Evolutionary conservation across 2,888 invertebrate species (phyloP).

Genomic region (Clivina fossor): DNA sequence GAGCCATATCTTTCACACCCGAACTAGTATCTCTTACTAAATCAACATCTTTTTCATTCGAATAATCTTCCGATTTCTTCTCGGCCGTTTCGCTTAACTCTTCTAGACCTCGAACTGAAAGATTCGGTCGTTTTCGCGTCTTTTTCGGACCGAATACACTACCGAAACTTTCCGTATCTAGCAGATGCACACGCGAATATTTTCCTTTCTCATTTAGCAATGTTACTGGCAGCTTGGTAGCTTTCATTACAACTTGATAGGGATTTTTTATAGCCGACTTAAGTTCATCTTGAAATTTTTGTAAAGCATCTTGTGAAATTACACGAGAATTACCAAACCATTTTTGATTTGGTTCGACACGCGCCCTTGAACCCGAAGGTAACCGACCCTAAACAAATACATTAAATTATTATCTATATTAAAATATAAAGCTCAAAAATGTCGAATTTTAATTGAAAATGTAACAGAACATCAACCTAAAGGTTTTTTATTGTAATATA

Average conservation of each 20-base stretch:
- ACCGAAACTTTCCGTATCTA: conserved; percentile 94
- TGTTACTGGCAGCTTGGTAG: conserved; percentile 91
- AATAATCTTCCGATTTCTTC: conserved; percentile 74
- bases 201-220: conserved; percentile 90
- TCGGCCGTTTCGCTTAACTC: conserved; percentile 75
- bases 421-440: not conserved
- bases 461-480: no score
- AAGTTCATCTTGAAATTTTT: conserved; percentile 92
- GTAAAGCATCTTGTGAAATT: conserved; percentile 86
- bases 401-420: conserved; percentile 5
- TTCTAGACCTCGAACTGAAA: conserved; percentile 73
- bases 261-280: conserved; percentile 94
- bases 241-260: conserved; percentile 96
- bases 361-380: conserved; percentile 84
- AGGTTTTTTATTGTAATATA: no score
- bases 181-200: conserved; percentile 86
- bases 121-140: conserved; percentile 85
- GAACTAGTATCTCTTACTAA: conserved; percentile 75
- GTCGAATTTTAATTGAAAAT: no score
- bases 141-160: conserved; percentile 95
- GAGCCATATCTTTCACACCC: conserved; percentile 78
- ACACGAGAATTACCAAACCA: conserved; percentile 99
- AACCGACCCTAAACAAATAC: conserved; percentile 63
- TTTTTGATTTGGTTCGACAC: conserved; percentile 96
- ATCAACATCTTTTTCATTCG: conserved; percentile 79